Conservation (phyloP, 2,888 invertebrate species). For the Ophonus ardosiacus region DNA sequence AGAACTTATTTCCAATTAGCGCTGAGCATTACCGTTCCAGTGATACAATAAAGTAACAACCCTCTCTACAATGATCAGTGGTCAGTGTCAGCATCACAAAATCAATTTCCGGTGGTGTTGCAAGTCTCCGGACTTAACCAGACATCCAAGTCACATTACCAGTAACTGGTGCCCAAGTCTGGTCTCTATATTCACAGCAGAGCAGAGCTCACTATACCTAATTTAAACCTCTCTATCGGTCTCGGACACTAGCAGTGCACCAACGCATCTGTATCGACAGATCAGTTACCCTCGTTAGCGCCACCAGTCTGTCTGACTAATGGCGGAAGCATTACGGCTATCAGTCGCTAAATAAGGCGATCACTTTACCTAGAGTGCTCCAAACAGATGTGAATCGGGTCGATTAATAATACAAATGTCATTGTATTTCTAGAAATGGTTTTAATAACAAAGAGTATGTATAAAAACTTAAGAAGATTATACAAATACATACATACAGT, state of each 20-base stretch:
- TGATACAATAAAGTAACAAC: not conserved
- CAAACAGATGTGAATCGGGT: not conserved
- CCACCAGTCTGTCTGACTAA: slow-evolving; percentile 73
- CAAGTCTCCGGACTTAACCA: slow-evolving; percentile 45
- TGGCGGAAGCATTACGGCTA: slow-evolving; percentile 75
- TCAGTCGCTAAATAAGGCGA: slow-evolving; percentile 75
- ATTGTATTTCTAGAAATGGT: too few relatives aligned
- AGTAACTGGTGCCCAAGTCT: slow-evolving; percentile 43
- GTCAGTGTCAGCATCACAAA: slow-evolving; percentile 47
- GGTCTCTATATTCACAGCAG: not conserved
- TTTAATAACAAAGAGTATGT: too few relatives aligned
- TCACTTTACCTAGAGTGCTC: slow-evolving; percentile 64
- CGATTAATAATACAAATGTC: not conserved
- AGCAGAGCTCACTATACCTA: slow-evolving; percentile 29
- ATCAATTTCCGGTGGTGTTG: slow-evolving; percentile 59
- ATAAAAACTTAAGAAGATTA: too few relatives aligned
- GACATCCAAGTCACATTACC: slow-evolving; percentile 61
- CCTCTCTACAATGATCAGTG: not conserved
- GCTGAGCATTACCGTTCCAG: not conserved
- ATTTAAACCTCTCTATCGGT: slow-evolving; percentile 62
- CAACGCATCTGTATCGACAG: slow-evolving; percentile 71
- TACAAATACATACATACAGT: too few relatives aligned
- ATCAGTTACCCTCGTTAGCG: slow-evolving; percentile 75
- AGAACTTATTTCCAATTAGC: not conserved
- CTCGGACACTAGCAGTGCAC: not conserved